Evolutionary conservation across 2,797 vertebrate genomes (phyloP).

Genomic region (Thunnus albacares): DNA sequence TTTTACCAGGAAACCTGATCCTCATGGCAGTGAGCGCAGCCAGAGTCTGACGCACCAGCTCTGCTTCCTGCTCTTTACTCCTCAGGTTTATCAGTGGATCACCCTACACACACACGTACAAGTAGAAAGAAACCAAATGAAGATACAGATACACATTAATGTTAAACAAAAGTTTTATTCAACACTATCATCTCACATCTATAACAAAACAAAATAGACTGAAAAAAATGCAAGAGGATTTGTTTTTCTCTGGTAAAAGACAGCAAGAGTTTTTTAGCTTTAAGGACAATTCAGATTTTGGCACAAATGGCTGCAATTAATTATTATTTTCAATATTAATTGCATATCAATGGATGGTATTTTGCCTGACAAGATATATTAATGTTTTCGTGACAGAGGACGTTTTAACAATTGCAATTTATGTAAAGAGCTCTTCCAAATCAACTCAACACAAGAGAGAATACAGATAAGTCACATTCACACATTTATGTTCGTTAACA

Average conservation of each 20-base stretch:
- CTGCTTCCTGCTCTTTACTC: slow-evolving; percentile 93
- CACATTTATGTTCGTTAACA: neutral
- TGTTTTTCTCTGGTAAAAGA: no score
- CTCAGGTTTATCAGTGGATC: slow-evolving; percentile 90
- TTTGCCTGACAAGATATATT: neutral
- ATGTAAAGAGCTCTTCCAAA: neutral
- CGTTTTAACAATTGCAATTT: neutral
- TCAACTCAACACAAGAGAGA: neutral
- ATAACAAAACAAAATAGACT: neutral
- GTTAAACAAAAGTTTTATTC: neutral
- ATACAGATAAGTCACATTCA: neutral
- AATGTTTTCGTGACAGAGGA: neutral
- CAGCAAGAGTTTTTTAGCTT: neutral
- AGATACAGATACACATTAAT: neutral
- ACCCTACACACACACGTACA: slow-evolving; percentile 79
- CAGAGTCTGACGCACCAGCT: slow-evolving; percentile 93
- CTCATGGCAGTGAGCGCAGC: slow-evolving; percentile 94
- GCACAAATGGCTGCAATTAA: neutral
- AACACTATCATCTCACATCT: neutral
- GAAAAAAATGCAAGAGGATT: neutral
- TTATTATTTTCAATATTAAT: neutral
- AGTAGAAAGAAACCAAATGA: neutral
- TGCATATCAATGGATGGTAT: neutral
- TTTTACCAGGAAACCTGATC: slow-evolving; percentile 96
- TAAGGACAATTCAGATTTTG: neutral